Evolutionary conservation across 2,113 vertebrate genomes (phyloP), one percentile per base, ranked within the genome.

Genomic region (Centrocercus urophasianus): DNA sequence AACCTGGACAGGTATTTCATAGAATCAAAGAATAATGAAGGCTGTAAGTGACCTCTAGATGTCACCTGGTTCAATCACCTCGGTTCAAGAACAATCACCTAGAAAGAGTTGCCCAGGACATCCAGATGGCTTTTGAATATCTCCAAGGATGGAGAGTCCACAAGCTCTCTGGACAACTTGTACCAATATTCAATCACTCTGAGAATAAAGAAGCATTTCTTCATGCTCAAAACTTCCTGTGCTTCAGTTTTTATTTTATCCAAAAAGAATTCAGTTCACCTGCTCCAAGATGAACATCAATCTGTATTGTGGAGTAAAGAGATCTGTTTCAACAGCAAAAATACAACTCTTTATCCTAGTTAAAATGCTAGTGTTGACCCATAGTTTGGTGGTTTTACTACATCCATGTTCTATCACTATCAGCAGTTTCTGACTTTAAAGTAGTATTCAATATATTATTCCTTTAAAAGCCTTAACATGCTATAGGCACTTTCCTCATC

Each of bases 311-410:
- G 25, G 25, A 52, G 50, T 82, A 25, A 36, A 73, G 24, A 89
- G n/a, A 91, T 70, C 61, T 70, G 12, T 17, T 77, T 88, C 64
- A 83, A 71, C 12, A 83, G 18, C n/a, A 89, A 77, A 86, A 86
- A 0, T 3, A 34, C 18, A 45, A 36, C 1, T 13, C 22, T 34
- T 40, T 40, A 82, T n/a, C 12, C 25, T 27, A 70, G 21, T 3
- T 63, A 42, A 89, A 94, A 77, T 43, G 8, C 54, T 60, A 42
- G 8, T 42, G 13, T 14, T 78, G 38, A 78, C 63, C 86, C 52
- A 56, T 66, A 63, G 30, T 73, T 9, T 45, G 6, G 10, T 83
- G 69, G 42, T 69, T 79, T 60, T 63, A 36, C 11, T n/a, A 70
- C 18, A 88, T 59, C 10, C 10, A 6, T 25, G 4, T 86, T 81